These are phyloP conservation scores for Todus mexicanus DNA, from an alignment of 2,797 vertebrate species.

Conservation along the genomic window DNA sequence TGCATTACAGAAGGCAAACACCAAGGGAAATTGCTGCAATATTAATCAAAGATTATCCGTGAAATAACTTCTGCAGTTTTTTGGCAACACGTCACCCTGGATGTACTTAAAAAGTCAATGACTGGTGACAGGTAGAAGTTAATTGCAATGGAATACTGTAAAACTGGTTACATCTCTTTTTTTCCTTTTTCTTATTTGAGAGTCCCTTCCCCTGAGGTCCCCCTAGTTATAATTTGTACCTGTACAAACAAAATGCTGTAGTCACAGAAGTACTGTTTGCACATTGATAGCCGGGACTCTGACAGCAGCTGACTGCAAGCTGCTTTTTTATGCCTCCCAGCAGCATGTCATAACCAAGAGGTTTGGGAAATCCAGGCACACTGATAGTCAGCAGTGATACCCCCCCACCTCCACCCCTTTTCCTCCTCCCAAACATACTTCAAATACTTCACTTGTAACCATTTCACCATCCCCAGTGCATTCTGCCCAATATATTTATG, in stretches of 20 bases:
- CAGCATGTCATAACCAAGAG: conserved; percentile 62
- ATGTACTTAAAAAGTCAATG: conserved; percentile 24
- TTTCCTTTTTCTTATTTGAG: not conserved
- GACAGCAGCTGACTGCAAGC: conserved; percentile 51
- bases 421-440: conserved; percentile 37
- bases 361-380: conserved; percentile 34
- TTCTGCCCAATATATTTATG: not conserved
- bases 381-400: conserved; percentile 28
- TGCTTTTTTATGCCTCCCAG: conserved; percentile 37
- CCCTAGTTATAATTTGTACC: not conserved
- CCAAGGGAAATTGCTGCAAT: conserved; percentile 16
- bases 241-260: not conserved
- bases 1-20: conserved; percentile 49
- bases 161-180: not conserved
- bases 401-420: not conserved
- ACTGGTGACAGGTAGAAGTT: conserved; percentile 21
- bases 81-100: conserved; percentile 20
- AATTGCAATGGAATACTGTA: conserved; percentile 41
- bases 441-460: conserved; percentile 51
- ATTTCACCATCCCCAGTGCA: conserved; percentile 1
- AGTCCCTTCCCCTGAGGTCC: not conserved
- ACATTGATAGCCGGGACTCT: not conserved
- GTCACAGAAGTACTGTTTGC: not conserved
- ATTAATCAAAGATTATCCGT: conserved; percentile 24
- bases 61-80: conserved; percentile 29